Evolutionary conservation across 2,113 vertebrate species (phyloP).

Genomic region (Rhea pennata): DNA sequence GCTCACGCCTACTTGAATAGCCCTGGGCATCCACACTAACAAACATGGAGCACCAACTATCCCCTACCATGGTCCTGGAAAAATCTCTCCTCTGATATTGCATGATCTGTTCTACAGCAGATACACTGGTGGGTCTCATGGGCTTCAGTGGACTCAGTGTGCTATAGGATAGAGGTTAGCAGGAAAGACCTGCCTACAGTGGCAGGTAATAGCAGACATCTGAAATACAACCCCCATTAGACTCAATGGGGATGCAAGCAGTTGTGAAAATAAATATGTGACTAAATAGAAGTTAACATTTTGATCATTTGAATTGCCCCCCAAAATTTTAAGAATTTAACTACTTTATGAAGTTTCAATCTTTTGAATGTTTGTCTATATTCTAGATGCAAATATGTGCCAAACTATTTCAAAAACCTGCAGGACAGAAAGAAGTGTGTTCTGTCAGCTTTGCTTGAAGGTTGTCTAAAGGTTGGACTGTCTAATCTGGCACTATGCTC

Average conservation of each 20-base stretch:
- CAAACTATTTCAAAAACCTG: neutral
- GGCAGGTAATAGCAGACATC: neutral
- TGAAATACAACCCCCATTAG: neutral
- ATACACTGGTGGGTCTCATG: neutral
- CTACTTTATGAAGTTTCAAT: neutral
- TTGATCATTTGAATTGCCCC: neutral
- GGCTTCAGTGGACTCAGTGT: neutral
- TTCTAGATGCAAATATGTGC: neutral
- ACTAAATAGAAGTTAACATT: neutral
- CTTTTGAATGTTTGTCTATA: neutral
- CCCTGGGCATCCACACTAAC: neutral
- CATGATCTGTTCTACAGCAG: neutral
- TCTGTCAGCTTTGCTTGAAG: neutral
- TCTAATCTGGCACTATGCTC: neutral
- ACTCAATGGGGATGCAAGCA: neutral
- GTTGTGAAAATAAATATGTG: neutral
- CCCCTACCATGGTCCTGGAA: neutral
- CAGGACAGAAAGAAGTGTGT: neutral
- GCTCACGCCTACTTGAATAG: rapidly evolving
- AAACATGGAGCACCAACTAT: neutral
- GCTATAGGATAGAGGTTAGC: too few relatives aligned
- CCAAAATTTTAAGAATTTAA: neutral
- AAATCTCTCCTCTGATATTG: neutral
- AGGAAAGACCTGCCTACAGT: neutral
- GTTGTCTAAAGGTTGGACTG: neutral